phyloP scores from a whole-genome alignment of 1,140 invertebrate species.

The Laodelphax striatellus region DNA sequence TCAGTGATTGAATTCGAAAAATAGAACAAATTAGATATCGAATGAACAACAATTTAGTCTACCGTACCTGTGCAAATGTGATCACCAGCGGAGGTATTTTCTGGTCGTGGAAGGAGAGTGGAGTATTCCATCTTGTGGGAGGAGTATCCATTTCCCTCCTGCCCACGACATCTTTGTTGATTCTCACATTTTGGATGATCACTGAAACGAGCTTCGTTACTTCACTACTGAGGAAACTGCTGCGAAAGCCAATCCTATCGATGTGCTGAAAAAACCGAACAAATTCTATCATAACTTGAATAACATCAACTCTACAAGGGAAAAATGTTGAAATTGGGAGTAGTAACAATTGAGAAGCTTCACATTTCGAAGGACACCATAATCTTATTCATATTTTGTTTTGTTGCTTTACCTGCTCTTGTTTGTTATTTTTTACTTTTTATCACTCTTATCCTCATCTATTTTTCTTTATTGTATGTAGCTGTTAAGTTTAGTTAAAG shows the following conservation, averaged over 20 bases:
- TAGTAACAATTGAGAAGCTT: no score
- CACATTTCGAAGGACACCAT: no score
- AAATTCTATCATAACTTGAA: not conserved
- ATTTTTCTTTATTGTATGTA: no score
- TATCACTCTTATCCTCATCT: no score
- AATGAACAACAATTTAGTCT: not conserved
- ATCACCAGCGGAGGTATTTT: conserved; percentile 66
- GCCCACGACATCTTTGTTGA: conserved; percentile 60
- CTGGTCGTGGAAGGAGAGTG: conserved; percentile 27
- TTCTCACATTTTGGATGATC: conserved; percentile 67
- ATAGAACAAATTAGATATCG: no score
- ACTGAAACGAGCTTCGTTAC: conserved; percentile 78
- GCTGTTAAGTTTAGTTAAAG: no score
- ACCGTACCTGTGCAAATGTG: conserved; percentile 66
- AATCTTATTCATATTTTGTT: no score
- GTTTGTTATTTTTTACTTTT: no score
- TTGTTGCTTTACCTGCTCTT: no score
- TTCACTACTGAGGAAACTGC: conserved; percentile 81
- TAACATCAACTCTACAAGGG: conserved; percentile 2
- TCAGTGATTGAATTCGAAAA: no score
- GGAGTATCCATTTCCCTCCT: conserved; percentile 15
- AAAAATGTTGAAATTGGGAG: no score
- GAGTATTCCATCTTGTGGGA: conserved; percentile 18
- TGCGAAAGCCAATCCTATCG: conserved; percentile 73
- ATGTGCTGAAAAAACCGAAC: conserved; percentile 61